These are phyloP conservation scores for Nasonia giraulti DNA, from an alignment of 1,140 invertebrate genomes.

Conservation along the genomic window DNA sequence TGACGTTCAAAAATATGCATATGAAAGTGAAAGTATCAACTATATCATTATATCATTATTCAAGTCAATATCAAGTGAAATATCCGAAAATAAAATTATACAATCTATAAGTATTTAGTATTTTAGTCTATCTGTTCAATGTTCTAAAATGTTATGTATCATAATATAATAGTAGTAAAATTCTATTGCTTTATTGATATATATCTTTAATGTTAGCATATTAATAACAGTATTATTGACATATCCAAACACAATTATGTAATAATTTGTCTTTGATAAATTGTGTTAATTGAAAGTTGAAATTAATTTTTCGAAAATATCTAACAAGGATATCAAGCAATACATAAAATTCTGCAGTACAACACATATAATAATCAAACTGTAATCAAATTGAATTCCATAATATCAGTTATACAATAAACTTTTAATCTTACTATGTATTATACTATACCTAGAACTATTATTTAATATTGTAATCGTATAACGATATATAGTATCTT, in stretches of 20 bases:
- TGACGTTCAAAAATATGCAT: neutral
- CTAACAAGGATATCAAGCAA: slow-evolving; percentile 9
- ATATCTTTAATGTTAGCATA: neutral
- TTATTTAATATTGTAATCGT: neutral
- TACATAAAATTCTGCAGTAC: slow-evolving; percentile 10
- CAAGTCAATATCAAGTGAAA: slow-evolving; percentile 14
- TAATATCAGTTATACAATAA: neutral
- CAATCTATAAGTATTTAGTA: neutral
- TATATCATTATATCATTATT: slow-evolving; percentile 5
- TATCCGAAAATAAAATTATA: neutral
- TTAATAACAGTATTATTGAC: neutral
- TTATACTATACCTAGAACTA: neutral
- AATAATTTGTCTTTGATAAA: neutral
- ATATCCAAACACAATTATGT: neutral
- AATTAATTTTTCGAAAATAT: neutral
- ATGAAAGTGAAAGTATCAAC: neutral
- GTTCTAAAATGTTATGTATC: neutral
- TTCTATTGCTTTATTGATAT: neutral
- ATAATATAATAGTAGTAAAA: neutral
- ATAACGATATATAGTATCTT: neutral
- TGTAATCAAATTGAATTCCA: neutral
- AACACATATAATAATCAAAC: slow-evolving; percentile 16
- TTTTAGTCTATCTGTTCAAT: neutral
- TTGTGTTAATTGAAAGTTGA: neutral
- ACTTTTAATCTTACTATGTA: neutral